phyloP scores from a whole-genome alignment of 2,888 invertebrate genomes.

The Hyalella azteca region DNA sequence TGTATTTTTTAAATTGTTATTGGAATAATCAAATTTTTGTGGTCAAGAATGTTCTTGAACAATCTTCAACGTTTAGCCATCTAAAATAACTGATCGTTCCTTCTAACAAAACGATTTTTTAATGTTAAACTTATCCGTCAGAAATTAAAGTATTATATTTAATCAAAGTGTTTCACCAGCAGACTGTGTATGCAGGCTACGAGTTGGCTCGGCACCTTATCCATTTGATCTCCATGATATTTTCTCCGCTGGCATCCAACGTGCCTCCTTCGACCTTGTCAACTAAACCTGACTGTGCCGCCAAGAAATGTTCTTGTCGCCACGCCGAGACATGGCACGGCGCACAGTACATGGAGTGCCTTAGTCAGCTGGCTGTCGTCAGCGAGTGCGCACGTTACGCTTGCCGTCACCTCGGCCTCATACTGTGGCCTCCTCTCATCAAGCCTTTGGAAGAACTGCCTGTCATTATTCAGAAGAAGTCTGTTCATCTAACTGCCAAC shows the following conservation, averaged over 20 bases:
- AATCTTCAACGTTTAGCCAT: too few species aligned
- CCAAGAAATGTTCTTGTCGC: background rate
- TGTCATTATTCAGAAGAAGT: background rate
- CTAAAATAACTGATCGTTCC: too few species aligned
- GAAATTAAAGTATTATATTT: too few species aligned
- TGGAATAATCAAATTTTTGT: too few species aligned
- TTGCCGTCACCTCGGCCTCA: background rate
- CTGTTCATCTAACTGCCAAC: conserved; percentile 13
- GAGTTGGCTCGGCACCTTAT: conserved; percentile 21
- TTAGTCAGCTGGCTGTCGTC: background rate
- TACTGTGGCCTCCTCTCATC: background rate
- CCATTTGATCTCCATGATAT: background rate
- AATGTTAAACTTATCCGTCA: too few species aligned
- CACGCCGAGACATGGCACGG: background rate
- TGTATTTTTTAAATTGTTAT: too few species aligned
- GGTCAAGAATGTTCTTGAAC: too few species aligned
- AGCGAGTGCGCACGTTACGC: conserved; percentile 1
- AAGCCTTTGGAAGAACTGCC: conserved; percentile 22
- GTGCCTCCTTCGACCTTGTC: background rate
- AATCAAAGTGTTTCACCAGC: background rate
- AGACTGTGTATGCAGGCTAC: conserved; percentile 28
- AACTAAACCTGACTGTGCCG: background rate
- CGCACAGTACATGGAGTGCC: background rate
- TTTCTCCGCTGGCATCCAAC: background rate
- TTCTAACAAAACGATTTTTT: too few species aligned